These are phyloP conservation scores for Tortrix viridana DNA, from an alignment of 2,888 invertebrate species.

Conservation along the genomic window DNA sequence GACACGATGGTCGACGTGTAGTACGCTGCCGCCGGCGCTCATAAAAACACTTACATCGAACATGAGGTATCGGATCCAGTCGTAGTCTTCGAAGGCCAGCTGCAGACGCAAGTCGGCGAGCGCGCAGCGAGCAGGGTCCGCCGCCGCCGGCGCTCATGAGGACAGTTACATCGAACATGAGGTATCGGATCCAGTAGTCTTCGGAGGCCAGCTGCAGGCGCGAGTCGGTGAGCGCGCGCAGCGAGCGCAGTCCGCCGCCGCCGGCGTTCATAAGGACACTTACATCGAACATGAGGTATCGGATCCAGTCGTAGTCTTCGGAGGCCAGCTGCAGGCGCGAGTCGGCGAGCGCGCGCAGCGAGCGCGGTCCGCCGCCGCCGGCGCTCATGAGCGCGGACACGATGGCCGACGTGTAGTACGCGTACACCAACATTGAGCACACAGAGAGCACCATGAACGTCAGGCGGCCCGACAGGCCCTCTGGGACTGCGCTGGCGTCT, in stretches of 20 bases:
- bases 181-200: slow-evolving; percentile 63
- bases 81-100: slow-evolving; percentile 66
- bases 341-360: slow-evolving; percentile 63
- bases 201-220: slow-evolving; percentile 71
- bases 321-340: slow-evolving; percentile 72
- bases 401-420: slow-evolving; percentile 74
- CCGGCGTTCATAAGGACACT: slow-evolving; percentile 63
- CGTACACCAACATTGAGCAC: slow-evolving; percentile 71
- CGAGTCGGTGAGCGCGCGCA: slow-evolving; percentile 66
- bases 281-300: slow-evolving; percentile 67
- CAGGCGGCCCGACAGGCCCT: slow-evolving; percentile 64
- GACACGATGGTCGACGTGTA: slow-evolving; percentile 70
- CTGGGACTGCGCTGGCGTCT: slow-evolving; percentile 72
- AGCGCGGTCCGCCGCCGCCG: slow-evolving; percentile 61
- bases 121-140: slow-evolving; percentile 60
- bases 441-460: slow-evolving; percentile 66
- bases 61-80: slow-evolving; percentile 62
- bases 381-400: slow-evolving; percentile 64
- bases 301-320: slow-evolving; percentile 67
- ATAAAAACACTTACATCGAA: slow-evolving; percentile 70
- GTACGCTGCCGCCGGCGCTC: slow-evolving; percentile 72
- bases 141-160: slow-evolving; percentile 65
- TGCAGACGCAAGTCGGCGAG: slow-evolving; percentile 68
- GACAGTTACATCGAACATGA: slow-evolving; percentile 66
- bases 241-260: slow-evolving; percentile 58